Base-by-base conservation (phyloP, 2,113 vertebrate species). In the Accipiter virgatus region DNA sequence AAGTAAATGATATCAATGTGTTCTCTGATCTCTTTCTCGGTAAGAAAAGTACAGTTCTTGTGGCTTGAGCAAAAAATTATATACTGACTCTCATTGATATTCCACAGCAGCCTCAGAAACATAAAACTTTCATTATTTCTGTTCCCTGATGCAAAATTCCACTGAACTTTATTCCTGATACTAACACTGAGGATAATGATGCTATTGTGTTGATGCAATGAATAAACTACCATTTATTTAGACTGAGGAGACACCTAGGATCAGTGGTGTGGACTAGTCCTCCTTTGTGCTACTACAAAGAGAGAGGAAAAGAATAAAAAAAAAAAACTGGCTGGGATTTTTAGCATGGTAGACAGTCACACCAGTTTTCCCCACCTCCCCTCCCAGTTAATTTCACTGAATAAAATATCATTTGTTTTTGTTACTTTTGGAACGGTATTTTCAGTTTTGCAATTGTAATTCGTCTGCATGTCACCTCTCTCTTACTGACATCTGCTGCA, bases 61-160 rank as follows among this genome's bases (percentile, higher is more conserved):
- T 42, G 68, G 43, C n/a, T 85, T 77, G 68, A 52, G 32, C 34
- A 77, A 73, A 45, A 89, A 73, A 38, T 38, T 31, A 40, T 88
- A 56, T 56, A 88, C 74, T 80, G 42, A 67, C 82, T 75, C 59
- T 95, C 61, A 87, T 48, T 88, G 34, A 38, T 71, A 74, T 86
- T 95, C 80, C 45, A 72, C 16, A 71, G 56, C 27, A 90, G 67
- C 34, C 53, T 85, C 90, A 77, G 87, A 89, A 96, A 34, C 73
- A 62, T 65, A 92, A 95, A 81, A 50, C 53, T 59, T 91, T n/a
- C 72, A 93, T 88, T 88, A 68, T 62, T 93, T 87, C 73, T 93
- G 43, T 82, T 72, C 23, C 16, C 25, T 75, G 31, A 40, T 81
- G 11, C 62, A 86, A 82, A 89, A 50, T 91, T 59, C 52, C n/a